These are phyloP conservation scores for Scytalopus superciliaris DNA, from an alignment of 2,113 vertebrate species.

Conservation along the genomic window DNA sequence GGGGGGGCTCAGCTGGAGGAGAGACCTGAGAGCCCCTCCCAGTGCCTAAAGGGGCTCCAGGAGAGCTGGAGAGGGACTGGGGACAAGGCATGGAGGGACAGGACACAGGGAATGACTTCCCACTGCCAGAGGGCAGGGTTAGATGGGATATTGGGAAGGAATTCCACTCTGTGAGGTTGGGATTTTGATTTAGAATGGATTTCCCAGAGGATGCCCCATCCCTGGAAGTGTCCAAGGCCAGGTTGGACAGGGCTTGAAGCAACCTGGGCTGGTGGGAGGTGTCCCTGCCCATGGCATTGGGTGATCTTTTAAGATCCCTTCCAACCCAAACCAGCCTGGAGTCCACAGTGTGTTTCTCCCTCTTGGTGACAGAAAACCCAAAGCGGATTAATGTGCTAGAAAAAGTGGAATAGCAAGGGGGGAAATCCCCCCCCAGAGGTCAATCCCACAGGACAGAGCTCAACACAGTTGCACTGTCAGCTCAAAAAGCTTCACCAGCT, in stretches of 20 bases:
- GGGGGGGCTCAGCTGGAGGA: background rate
- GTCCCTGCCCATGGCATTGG: background rate
- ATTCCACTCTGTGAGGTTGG: background rate
- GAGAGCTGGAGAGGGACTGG: background rate
- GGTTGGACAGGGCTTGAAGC: background rate
- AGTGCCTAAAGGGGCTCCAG: background rate
- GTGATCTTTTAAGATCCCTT: accelerated
- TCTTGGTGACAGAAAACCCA: background rate
- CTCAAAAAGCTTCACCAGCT: background rate
- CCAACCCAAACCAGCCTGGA: accelerated
- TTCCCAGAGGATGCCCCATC: background rate
- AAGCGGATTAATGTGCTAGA: background rate
- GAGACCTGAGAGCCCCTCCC: background rate
- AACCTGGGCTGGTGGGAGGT: background rate
- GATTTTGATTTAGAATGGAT: background rate
- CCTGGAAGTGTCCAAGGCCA: background rate
- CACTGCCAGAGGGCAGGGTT: background rate
- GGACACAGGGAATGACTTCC: background rate
- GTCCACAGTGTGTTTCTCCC: background rate
- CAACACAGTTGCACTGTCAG: background rate
- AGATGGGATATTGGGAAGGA: background rate
- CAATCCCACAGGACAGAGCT: background rate
- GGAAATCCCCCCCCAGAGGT: accelerated
- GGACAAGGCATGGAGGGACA: background rate
- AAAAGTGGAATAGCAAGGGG: background rate